Evolutionary conservation across 2,797 vertebrate genomes (phyloP).

Genomic region (Sebastes goodei): DNA sequence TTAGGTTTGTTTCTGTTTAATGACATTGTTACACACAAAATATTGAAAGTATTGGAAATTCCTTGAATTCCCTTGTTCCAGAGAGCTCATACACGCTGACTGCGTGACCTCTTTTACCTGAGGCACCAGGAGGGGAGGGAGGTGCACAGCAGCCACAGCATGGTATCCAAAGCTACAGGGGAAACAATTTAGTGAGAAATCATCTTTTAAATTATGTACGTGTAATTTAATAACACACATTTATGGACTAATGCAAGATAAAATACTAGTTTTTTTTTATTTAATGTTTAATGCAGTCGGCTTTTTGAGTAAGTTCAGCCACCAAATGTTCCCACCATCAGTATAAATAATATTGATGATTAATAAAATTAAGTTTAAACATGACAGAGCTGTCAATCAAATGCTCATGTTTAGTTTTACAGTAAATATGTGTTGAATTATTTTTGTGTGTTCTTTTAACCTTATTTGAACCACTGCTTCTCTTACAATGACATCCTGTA

Average conservation of each 20-base stretch:
- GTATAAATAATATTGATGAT: not conserved
- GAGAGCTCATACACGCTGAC: not conserved
- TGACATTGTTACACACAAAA: not conserved
- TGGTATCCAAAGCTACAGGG: not conserved
- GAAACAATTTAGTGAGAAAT: not conserved
- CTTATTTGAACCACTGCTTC: not conserved
- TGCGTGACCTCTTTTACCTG: slow-evolving; percentile 13
- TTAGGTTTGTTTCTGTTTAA: not conserved
- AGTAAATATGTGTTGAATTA: too few relatives aligned
- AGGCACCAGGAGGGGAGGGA: not conserved
- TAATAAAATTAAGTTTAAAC: not conserved
- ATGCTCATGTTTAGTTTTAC: not conserved
- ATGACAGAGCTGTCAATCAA: not conserved
- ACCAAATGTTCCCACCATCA: not conserved
- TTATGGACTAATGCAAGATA: not conserved
- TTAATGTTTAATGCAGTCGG: not conserved
- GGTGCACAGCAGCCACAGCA: not conserved
- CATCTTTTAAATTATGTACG: not conserved
- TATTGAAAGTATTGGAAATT: not conserved
- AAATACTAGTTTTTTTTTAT: not conserved
- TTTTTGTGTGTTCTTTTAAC: not conserved
- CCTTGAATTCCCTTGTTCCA: not conserved
- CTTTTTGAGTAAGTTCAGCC: not conserved
- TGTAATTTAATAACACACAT: not conserved
- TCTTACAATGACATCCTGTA: not conserved